These are phyloP conservation scores for Thripadectes ignobilis DNA, from an alignment of 2,797 vertebrate species.

Conservation along the genomic window DNA sequence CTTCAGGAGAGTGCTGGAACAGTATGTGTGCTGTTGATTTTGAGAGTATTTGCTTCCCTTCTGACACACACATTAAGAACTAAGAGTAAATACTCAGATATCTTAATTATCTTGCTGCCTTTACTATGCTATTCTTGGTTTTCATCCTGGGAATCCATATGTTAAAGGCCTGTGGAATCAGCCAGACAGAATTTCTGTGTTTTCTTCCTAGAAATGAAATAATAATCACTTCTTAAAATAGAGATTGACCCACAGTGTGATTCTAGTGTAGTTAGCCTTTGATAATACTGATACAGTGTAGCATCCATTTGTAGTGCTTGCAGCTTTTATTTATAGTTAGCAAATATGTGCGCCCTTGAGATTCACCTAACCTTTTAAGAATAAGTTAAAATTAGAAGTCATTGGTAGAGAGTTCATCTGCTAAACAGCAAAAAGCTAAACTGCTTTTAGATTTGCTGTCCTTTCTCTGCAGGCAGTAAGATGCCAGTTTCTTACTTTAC, in stretches of 20 bases:
- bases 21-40: not conserved
- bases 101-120: not conserved
- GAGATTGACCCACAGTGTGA: not conserved
- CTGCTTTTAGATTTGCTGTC: not conserved
- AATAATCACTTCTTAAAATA: not conserved
- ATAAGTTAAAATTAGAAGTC: not conserved
- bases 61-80: not conserved
- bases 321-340: not conserved
- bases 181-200: not conserved
- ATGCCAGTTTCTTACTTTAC: not conserved
- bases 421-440: not conserved
- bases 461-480: not conserved
- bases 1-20: not conserved
- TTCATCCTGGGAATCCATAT: not conserved
- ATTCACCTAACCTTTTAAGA: not conserved
- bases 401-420: not conserved
- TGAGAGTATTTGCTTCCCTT: not conserved
- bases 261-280: not conserved
- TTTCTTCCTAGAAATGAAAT: not conserved
- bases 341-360: not conserved
- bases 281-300: not conserved
- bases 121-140: not conserved
- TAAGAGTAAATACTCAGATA: not conserved
- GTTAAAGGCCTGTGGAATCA: not conserved
- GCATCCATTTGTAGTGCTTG: not conserved